Evolutionary conservation across 2,888 invertebrate species (phyloP), one percentile per base, ranked within the genome.

Genomic region (Eupithecia subumbrata): DNA sequence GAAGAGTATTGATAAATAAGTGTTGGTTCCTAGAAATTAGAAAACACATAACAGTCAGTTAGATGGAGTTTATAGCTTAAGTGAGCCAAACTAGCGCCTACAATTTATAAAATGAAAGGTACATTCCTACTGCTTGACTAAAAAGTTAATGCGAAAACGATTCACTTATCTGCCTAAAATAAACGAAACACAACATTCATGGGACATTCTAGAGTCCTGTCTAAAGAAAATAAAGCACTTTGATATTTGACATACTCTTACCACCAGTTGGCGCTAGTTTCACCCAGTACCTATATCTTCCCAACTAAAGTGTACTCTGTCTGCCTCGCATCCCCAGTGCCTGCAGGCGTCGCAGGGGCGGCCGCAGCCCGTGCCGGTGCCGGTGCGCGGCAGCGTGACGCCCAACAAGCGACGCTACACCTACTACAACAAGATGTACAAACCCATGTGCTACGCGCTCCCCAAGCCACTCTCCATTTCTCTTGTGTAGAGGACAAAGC

Each of bases 341-440:
- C 86, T n/a, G 87, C 80, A 81, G 82, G 80, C 79, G 18, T 73
- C 72, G 52, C 30, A 18, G 22, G 78, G 79, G n/a, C 37, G 80
- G 22, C 76, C 77, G 45, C 69, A 75, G 43, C 69, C 82, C n/a
- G 82, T 85, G 76, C 43, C 81, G 73, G 90, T 91, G 71, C 92
- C 92, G 34, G 89, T 91, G 78, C 86, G 88, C 2, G 84, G 87
- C 45, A 92, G 92, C 4, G 92, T 92, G 70, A 92, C 93, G 22
- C 93, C 93, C 76, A 87, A 88, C 88, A 86, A 87, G 79, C 92
- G 94, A 2, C 92, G 95, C 78, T 95, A 94, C 90, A 95, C 95
- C 60, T 95, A 95, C 89, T 95, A 95, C 90, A 92, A 92, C 84
- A 90, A 91, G 84, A 87, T 95, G 89, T 95, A 87, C 88, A 90